Evolutionary conservation across 2,113 vertebrate species (phyloP), one percentile per base, ranked within the genome.

Genomic region (Alethe castanea): DNA sequence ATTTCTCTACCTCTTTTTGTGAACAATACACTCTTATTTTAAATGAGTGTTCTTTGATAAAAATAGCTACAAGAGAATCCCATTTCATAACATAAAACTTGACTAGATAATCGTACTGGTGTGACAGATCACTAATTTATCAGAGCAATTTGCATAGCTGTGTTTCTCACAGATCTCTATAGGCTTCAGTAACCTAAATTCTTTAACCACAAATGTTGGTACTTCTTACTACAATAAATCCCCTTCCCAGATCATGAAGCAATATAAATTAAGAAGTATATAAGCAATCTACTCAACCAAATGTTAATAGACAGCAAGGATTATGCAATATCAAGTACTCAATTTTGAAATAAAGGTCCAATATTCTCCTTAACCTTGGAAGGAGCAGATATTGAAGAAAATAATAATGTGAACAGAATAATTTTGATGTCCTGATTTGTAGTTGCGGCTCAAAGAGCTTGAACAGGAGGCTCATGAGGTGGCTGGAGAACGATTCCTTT

Each of bases 401-500:
- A 42, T 33, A 82, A 40, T 36, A 14, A 45, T 42, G 5, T 50
- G 50, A 77, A 12, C 40, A 40, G 80, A 66, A 47, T 72, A 79
- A 90, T 91, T 89, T 38, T 31, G 38, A 50, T 94, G 35, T 92
- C 23, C 79, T 77, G 8, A 71, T 78, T 76, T 95, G 52, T 88
- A 99, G 99, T 59, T 97, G 62, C 98, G 97, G 81, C 97, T 99
- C 90, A 99, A 98, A 71, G 98, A 99, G 71, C 88, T 99, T 94
- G 99, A 99, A 81, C 97, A 98, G 69, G 98, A 99, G 77, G 99
- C 99, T 87, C 98, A 99, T 65, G 96, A 92, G 95, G 98, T 97
- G 53, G 98, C 99, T 83, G 99, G 99, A 89, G 98, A 99, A 65
- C 97, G 29, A 71, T 99, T 99, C 97, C 98, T 99, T 77, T 73